Conservation (phyloP, 2,888 invertebrate genomes). For the Lissocephala sabroskyi region DNA sequence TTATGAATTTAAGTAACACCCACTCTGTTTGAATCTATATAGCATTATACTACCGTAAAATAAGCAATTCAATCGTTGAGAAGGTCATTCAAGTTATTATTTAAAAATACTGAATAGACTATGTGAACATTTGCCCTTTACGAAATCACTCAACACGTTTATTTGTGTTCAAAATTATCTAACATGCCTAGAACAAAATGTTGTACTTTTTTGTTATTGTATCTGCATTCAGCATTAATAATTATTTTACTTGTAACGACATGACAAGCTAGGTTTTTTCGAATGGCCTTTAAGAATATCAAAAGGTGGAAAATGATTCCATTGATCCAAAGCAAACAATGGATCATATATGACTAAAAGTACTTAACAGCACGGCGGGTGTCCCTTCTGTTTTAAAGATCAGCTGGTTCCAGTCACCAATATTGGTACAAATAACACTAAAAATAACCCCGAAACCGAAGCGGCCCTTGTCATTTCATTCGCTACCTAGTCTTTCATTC, state of each 20-base stretch:
- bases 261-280: conserved; percentile 29
- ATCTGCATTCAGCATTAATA: conserved; percentile 44
- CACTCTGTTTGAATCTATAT: too few species aligned
- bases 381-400: neutral
- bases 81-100: too few species aligned
- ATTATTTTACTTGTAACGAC: conserved; percentile 57
- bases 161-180: conserved; percentile 25
- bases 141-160: conserved; percentile 41
- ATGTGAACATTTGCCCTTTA: too few species aligned
- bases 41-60: too few species aligned
- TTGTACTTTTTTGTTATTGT: conserved; percentile 36
- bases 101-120: too few species aligned
- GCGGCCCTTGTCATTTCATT: neutral
- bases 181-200: conserved; percentile 12
- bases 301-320: conserved; percentile 53
- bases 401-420: conserved; percentile 5
- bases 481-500: neutral
- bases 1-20: too few species aligned
- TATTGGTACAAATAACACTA: neutral
- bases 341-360: conserved; percentile 31
- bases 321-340: conserved; percentile 46
- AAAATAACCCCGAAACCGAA: conserved; percentile 1
- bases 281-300: conserved; percentile 37
- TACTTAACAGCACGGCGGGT: conserved; percentile 54
- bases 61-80: too few species aligned